phyloP scores from a whole-genome alignment of 2,797 vertebrate genomes.

The Podargus strigoides region DNA sequence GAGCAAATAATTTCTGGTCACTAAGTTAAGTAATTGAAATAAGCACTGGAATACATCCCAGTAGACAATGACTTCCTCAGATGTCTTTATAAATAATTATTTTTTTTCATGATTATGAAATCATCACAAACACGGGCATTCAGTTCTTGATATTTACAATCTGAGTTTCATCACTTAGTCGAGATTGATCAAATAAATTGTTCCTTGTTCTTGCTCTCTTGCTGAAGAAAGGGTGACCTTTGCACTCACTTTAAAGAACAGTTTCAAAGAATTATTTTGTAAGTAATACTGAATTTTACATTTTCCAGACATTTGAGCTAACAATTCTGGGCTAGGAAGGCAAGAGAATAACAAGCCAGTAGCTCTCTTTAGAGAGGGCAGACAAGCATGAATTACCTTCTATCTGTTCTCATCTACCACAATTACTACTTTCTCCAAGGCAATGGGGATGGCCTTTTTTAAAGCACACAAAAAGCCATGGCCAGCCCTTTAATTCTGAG shows the following conservation, averaged over 20 bases:
- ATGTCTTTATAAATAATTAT: neutral
- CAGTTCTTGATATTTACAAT: neutral
- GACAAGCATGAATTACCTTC: neutral
- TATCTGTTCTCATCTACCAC: neutral
- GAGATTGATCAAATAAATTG: neutral
- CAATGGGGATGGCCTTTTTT: neutral
- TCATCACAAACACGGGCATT: neutral
- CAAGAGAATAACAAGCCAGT: neutral
- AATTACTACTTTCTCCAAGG: neutral
- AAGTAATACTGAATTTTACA: neutral
- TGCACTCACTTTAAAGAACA: neutral
- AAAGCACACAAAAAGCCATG: neutral
- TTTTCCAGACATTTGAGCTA: neutral
- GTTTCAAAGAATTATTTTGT: neutral
- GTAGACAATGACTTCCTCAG: neutral
- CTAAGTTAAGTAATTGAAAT: neutral
- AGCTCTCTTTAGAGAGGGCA: neutral
- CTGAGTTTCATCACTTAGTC: neutral
- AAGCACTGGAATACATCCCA: neutral
- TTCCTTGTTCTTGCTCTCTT: neutral
- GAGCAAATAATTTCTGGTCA: constrained; percentile 26
- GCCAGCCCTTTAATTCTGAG: neutral
- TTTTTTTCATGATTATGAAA: neutral
- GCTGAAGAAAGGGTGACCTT: neutral
- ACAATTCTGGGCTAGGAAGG: neutral